Percentiles rank a stretch among this genome's conserved stretches.
These are phyloP conservation scores for Oreochromis tanganicae DNA, from an alignment of 2,113 vertebrate genomes.

Conservation along the genomic window DNA sequence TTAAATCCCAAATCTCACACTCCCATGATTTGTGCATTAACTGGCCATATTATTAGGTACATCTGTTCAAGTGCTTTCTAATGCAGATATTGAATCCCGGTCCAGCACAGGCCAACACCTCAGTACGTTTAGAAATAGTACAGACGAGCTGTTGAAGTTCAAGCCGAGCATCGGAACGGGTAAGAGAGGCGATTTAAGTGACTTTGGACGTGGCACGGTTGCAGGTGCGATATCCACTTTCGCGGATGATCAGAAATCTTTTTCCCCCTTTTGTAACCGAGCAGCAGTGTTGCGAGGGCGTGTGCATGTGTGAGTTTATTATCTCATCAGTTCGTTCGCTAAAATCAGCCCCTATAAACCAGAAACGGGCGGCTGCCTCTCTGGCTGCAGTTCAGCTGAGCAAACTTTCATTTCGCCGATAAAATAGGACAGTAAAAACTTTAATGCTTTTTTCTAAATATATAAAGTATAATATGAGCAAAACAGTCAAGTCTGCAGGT, in stretches of 20 bases:
- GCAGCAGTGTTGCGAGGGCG: background rate
- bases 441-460: background rate
- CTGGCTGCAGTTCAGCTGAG: background rate
- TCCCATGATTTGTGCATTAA: background rate
- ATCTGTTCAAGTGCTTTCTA: accelerated
- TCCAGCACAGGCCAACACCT: background rate
- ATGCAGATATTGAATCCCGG: accelerated
- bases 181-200: background rate
- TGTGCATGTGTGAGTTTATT: background rate
- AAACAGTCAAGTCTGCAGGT: background rate
- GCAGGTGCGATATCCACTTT: background rate
- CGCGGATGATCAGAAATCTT: background rate
- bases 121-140: accelerated
- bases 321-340: background rate
- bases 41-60: background rate
- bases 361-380: background rate
- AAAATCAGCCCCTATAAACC: background rate
- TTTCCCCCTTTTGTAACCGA: background rate
- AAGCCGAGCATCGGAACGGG: accelerated
- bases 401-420: background rate
- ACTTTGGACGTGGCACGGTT: background rate
- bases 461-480: background rate
- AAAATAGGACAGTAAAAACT: background rate
- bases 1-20: background rate
- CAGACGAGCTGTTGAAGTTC: background rate